phyloP scores from a whole-genome alignment of 2,113 vertebrate genomes.

The Circaetus gallicus region DNA sequence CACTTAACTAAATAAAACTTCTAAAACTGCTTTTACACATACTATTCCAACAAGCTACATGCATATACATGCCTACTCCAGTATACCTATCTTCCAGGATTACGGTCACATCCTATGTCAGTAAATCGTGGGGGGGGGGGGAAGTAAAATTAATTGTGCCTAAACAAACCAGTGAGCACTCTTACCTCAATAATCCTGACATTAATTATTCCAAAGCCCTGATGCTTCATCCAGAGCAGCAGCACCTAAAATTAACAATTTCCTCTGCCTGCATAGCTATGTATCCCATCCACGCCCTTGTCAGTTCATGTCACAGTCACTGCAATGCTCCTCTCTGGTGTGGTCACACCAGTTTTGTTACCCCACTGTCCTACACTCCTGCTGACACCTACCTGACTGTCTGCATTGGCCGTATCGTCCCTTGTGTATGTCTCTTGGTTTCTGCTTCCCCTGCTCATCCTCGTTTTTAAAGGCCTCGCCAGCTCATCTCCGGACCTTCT shows the following conservation, averaged over 20 bases:
- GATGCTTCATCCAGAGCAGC: neutral
- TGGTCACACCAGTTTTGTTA: neutral
- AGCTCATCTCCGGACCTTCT: neutral
- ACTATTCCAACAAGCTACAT: neutral
- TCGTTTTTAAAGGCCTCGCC: neutral
- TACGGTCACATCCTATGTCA: neutral
- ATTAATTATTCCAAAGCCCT: neutral
- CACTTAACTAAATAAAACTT: neutral
- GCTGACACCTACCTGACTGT: neutral
- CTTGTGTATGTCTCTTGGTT: rapidly evolving
- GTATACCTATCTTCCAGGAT: neutral
- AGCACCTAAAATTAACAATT: neutral
- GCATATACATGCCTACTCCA: neutral
- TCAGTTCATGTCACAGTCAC: neutral
- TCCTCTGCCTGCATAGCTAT: neutral
- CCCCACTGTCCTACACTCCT: neutral
- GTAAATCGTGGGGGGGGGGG: neutral
- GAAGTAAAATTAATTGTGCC: neutral
- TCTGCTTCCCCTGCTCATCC: neutral
- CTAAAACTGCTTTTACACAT: neutral
- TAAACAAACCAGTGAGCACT: neutral
- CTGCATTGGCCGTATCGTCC: rapidly evolving
- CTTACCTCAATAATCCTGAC: neutral
- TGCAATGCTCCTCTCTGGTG: neutral
- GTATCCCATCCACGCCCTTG: neutral